A percentile compares a stretch with the other conserved stretches of the same genome.
Evolutionary conservation across 2,113 vertebrate species (phyloP).

Genomic region (Saiga tatarica): DNA sequence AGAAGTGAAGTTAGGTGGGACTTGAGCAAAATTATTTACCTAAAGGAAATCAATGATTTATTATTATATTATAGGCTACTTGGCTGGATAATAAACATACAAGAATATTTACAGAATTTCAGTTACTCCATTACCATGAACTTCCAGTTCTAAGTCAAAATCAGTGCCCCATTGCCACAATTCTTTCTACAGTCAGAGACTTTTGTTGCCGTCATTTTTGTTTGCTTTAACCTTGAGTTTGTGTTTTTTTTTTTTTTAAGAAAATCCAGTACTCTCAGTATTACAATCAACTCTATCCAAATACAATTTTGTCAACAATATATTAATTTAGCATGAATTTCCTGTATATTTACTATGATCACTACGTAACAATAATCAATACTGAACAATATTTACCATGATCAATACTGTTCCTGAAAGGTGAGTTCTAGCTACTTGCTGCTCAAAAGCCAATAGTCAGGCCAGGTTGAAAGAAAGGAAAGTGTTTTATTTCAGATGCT

Average conservation of each 20-base stretch:
- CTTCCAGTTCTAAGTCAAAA: background rate
- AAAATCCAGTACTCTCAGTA: background rate
- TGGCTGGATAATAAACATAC: background rate
- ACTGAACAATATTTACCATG: background rate
- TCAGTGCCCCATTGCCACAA: background rate
- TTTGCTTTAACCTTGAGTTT: background rate
- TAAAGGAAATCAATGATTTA: background rate
- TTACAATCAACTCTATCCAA: background rate
- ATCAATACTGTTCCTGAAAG: background rate
- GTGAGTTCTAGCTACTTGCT: rapidly evolving
- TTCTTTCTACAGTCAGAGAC: background rate
- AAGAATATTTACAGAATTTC: background rate
- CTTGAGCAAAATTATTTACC: background rate
- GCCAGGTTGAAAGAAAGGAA: background rate
- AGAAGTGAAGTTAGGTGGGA: background rate
- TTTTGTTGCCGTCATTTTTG: background rate
- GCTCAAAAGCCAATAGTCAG: background rate
- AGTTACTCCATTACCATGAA: background rate
- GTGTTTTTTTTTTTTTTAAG: background rate
- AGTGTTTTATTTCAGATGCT: background rate
- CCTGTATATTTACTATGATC: background rate
- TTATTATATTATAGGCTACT: background rate
- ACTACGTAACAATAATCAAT: background rate
- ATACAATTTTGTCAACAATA: background rate
- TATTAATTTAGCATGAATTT: background rate